phyloP scores from a whole-genome alignment of 1,140 invertebrate species.

The Drosophila mayri region DNA sequence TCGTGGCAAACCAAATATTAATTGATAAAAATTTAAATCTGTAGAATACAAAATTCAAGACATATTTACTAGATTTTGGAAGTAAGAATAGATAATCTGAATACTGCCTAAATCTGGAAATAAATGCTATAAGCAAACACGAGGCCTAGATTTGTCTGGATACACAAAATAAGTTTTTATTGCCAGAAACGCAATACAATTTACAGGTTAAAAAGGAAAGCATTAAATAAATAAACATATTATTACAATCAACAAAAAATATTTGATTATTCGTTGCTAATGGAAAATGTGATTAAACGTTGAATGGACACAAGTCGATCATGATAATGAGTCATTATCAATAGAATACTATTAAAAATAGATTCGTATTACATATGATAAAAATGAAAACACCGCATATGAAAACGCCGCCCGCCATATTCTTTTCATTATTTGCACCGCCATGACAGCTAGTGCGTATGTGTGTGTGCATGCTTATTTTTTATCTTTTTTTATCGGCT shows the following conservation, averaged over 20 bases:
- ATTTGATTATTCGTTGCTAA: neutral
- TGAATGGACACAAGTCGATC: neutral
- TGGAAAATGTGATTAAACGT: neutral
- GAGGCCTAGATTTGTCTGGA: neutral
- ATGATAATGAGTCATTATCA: neutral
- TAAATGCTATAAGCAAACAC: too few relatives aligned
- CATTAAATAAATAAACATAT: neutral
- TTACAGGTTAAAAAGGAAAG: too few relatives aligned
- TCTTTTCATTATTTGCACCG: conserved; percentile 62
- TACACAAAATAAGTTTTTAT: neutral
- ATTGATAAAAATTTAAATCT: too few relatives aligned
- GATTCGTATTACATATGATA: conserved; percentile 20
- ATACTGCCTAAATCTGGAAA: too few relatives aligned
- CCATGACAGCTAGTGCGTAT: conserved; percentile 16
- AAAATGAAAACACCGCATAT: conserved; percentile 33
- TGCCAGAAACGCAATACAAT: too few relatives aligned
- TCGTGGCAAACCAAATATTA: too few relatives aligned
- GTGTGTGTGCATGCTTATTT: conserved; percentile 14
- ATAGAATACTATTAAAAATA: conserved; percentile 7
- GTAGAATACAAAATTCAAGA: too few relatives aligned
- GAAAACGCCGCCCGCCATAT: conserved; percentile 71
- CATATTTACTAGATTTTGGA: too few relatives aligned
- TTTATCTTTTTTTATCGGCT: neutral
- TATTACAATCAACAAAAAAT: neutral
- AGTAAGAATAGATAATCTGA: too few relatives aligned